phyloP scores from a whole-genome alignment of 2,113 vertebrate species.

The Rhinichthys klamathensis region DNA sequence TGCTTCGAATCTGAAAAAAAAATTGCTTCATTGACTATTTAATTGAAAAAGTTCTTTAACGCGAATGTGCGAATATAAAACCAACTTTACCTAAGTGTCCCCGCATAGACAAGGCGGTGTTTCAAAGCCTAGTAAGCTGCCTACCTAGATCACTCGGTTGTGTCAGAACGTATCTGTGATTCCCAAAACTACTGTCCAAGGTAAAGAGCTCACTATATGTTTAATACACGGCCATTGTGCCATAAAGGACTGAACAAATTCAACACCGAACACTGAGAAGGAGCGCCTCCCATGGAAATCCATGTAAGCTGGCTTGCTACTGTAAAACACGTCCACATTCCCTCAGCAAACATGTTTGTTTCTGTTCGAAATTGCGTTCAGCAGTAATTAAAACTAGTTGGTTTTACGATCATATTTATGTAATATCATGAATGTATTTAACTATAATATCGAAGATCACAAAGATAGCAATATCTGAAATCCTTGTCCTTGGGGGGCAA shows the following conservation, averaged over 20 bases:
- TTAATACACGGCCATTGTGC: not conserved
- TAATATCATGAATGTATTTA: not conserved
- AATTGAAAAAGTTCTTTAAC: too few species aligned
- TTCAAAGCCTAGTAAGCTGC: too few species aligned
- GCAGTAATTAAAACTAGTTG: not conserved
- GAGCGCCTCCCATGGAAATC: conserved; percentile 10
- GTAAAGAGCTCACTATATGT: not conserved
- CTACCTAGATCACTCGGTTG: too few species aligned
- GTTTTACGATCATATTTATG: not conserved
- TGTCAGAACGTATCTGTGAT: not conserved
- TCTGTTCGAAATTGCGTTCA: not conserved
- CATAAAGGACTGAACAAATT: not conserved
- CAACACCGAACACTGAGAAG: not conserved
- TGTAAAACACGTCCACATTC: not conserved
- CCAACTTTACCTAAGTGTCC: too few species aligned
- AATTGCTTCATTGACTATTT: too few species aligned
- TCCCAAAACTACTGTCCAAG: not conserved
- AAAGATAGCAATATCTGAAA: too few species aligned
- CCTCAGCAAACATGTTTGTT: not conserved
- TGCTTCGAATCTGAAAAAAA: too few species aligned
- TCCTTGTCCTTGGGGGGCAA: too few species aligned
- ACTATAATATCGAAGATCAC: too few species aligned
- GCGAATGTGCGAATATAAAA: too few species aligned
- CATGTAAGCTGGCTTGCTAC: not conserved
- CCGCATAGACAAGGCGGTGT: too few species aligned